These are phyloP conservation scores for Chaetops frenatus DNA, from an alignment of 2,113 vertebrate genomes.

Conservation along the genomic window DNA sequence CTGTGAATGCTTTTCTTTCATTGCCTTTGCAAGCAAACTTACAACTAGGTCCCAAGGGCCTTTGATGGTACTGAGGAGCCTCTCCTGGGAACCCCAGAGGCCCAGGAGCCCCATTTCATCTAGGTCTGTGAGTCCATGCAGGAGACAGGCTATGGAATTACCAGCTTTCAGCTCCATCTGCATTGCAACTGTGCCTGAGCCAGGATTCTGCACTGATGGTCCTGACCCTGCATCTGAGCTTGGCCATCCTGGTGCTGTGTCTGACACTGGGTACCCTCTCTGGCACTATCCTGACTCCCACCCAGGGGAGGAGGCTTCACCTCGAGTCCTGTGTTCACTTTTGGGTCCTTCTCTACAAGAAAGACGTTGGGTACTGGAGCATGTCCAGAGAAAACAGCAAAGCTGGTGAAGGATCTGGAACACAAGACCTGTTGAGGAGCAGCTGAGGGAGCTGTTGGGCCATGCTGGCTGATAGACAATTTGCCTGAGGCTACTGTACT, in stretches of 20 bases:
- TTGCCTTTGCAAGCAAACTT: not conserved
- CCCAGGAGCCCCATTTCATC: not conserved
- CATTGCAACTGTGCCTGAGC: not conserved
- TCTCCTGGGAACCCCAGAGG: not conserved
- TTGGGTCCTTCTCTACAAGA: not conserved
- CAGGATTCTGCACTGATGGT: not conserved
- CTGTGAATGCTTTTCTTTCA: not conserved
- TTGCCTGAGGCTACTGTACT: not conserved
- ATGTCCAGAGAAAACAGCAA: not conserved
- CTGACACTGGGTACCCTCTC: not conserved
- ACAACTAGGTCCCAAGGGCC: not conserved
- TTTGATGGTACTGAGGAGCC: not conserved
- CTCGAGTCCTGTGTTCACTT: not conserved
- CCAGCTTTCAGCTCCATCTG: not conserved
- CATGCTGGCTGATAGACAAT: not conserved
- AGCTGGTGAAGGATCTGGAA: not conserved
- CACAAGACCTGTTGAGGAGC: not conserved
- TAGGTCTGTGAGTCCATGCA: not conserved
- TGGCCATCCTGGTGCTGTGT: fast-evolving
- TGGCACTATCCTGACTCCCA: not conserved
- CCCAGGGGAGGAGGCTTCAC: not conserved
- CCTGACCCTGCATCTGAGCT: not conserved
- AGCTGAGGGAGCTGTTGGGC: not conserved
- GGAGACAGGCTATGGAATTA: not conserved
- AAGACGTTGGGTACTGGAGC: not conserved